Base-by-base conservation (phyloP, 2,888 invertebrate genomes). In the Dynastes hyllus region DNA sequence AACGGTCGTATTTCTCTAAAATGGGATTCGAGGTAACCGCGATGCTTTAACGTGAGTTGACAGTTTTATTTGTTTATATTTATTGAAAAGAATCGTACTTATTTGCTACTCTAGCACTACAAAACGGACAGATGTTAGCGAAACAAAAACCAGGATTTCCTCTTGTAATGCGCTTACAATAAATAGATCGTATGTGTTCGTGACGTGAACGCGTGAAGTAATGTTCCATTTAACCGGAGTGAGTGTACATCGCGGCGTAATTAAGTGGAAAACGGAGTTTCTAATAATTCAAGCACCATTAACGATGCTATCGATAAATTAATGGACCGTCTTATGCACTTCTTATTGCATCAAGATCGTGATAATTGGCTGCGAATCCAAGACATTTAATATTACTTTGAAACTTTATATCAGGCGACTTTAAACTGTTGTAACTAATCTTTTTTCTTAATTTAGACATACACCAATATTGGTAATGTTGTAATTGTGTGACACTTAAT, bases 1-100 rank as follows among this genome's bases (percentile, higher is more conserved):
- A 22, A 22, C 55, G 27, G 29, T 63, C 27, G 61, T 22, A 61
- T 61, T 61, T 61, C 22, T 16, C 55, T 55, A 8, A 61, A 61
- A 61, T 61, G 11, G 61, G 61, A 61, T 61, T 61, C 27, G 61
- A 61, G 61, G 61, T 61, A 61, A 61, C 61, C 61, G 27, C 61
- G 61, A 61, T 27, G 61, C n/a, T 53, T 53, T 45, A 45, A 45
- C 9, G 11, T 45, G n/a, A 53, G n/a, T 16, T 53, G 53, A 53
- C 53, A 16, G 53, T 53, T 53, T 53, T 16, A 53, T n/a, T 16
- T 6, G 53, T 53, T 5, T n/a, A 16, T 6, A 53, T n/a, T 16
- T n/a, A 5, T 16, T 53, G n/a, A 16, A 53, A 11, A 6, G n/a
- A 53, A 53, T 53, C 5, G 13, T 16, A n/a, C 53, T 16, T 53